A percentile compares a stretch with the other conserved stretches of the same genome.
phyloP scores from a whole-genome alignment of 1,140 invertebrate species.

The Lepidostoma basale region DNA sequence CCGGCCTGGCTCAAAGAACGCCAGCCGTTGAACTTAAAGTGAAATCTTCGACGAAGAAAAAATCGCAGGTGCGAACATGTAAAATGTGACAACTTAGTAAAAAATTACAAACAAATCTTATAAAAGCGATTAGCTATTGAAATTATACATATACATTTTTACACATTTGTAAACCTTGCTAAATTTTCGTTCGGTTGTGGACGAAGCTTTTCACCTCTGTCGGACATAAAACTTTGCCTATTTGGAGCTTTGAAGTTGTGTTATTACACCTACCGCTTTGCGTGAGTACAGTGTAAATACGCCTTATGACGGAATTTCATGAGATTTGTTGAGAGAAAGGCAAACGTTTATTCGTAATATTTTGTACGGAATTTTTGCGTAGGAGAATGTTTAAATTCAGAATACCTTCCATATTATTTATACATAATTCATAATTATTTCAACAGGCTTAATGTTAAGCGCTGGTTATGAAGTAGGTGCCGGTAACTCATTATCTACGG shows the following conservation, averaged over 20 bases:
- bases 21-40: constrained; percentile 18
- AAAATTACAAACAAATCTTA: not conserved
- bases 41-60: not conserved
- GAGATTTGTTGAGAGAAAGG: constrained; percentile 29
- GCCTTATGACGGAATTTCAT: constrained; percentile 22
- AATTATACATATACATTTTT: not conserved
- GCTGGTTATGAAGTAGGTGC: too few species aligned
- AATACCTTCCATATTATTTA: too few species aligned
- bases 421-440: too few species aligned
- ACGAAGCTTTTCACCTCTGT: constrained; percentile 20
- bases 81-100: not conserved
- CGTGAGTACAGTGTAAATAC: constrained; percentile 1
- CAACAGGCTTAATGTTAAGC: too few species aligned
- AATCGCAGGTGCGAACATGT: not conserved
- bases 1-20: constrained; percentile 12
- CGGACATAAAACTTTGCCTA: constrained; percentile 41
- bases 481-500: too few species aligned
- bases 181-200: not conserved
- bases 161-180: not conserved
- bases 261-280: constrained; percentile 28
- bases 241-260: constrained; percentile 39
- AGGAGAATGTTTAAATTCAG: too few species aligned
- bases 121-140: not conserved
- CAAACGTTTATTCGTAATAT: constrained; percentile 20
- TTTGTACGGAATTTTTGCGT: constrained; percentile 18